phyloP scores from a whole-genome alignment of 2,797 vertebrate genomes.

The Pantherophis alleghaniensis region DNA sequence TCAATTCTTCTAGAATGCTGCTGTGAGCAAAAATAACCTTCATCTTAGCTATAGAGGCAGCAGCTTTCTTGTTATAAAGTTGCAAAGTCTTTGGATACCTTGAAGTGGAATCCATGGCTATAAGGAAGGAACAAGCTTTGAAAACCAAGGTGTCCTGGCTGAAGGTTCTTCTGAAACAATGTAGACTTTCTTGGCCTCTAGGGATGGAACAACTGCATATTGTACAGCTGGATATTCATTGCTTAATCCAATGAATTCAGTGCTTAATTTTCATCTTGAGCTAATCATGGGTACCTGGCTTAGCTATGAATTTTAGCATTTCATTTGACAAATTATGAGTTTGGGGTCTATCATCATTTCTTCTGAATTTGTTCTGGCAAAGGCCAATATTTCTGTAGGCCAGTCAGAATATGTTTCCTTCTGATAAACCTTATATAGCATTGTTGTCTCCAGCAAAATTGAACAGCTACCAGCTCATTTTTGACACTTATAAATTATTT shows the following conservation, averaged over 20 bases:
- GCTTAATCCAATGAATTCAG: background rate
- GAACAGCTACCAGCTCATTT: background rate
- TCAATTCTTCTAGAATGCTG: background rate
- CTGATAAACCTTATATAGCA: background rate
- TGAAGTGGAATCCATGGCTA: background rate
- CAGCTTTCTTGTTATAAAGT: background rate
- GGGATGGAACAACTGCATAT: background rate
- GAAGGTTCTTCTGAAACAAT: background rate
- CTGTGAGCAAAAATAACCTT: background rate
- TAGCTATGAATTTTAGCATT: background rate
- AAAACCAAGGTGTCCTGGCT: background rate
- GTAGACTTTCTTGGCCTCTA: background rate
- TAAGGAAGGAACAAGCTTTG: background rate
- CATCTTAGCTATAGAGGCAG: background rate
- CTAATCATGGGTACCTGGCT: background rate
- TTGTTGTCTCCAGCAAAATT: background rate
- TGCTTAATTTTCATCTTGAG: background rate
- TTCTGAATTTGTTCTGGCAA: background rate
- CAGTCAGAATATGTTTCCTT: background rate
- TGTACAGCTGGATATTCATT: background rate
- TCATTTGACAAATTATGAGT: background rate
- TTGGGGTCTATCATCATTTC: background rate
- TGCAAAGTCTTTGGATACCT: background rate
- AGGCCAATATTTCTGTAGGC: background rate
- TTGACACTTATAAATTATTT: background rate